phyloP scores from a whole-genome alignment of 2,797 vertebrate genomes.

The Clarias fuscus region DNA sequence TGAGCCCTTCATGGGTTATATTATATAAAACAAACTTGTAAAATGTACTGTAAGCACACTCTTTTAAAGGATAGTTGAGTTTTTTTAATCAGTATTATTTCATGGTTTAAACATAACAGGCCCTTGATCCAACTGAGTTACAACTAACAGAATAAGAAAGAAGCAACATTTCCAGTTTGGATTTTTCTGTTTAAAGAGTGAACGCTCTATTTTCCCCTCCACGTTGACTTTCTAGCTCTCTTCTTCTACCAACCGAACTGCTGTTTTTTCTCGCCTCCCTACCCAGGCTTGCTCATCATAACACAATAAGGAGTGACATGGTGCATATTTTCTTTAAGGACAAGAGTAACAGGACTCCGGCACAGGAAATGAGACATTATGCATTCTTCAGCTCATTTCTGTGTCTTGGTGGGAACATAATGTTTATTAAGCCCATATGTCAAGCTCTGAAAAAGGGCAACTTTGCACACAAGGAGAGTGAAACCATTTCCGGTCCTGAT shows the following conservation, averaged over 20 bases:
- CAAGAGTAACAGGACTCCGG: conserved; percentile 48
- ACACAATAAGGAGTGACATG: conserved; percentile 56
- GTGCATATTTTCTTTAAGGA: conserved; percentile 55
- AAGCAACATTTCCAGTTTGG: neutral
- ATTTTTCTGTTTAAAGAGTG: conserved; percentile 39
- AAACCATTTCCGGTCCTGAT: conserved; percentile 31
- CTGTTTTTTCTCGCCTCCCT: conserved; percentile 54
- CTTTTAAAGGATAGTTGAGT: neutral
- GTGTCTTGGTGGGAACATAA: neutral
- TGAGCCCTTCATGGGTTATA: neutral
- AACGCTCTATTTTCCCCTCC: neutral
- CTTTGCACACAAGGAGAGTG: conserved; percentile 29
- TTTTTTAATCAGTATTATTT: too few relatives aligned
- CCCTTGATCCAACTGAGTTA: neutral
- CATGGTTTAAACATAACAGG: neutral
- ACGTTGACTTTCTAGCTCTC: conserved; percentile 11
- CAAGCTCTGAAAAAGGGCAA: neutral
- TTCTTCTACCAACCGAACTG: conserved; percentile 13
- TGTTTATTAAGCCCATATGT: conserved; percentile 52
- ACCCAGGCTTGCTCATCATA: conserved; percentile 56
- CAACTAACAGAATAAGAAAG: neutral
- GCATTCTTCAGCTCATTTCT: conserved; percentile 36
- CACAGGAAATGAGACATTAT: conserved; percentile 49
- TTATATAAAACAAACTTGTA: neutral
- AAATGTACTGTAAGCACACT: neutral